phyloP scores from a whole-genome alignment of 2,113 vertebrate genomes.

The Raja brachyura region DNA sequence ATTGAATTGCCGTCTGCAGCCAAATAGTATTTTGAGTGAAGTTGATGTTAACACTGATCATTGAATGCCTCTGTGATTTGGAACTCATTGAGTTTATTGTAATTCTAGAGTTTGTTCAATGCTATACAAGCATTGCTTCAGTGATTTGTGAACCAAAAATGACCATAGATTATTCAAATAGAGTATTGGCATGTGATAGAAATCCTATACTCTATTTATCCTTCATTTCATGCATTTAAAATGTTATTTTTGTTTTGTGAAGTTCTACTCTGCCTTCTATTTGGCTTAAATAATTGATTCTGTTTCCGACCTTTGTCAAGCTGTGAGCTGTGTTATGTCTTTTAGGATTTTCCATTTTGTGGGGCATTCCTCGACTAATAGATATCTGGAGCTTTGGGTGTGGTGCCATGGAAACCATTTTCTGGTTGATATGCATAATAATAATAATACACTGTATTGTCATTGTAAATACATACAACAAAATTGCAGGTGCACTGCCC shows the following conservation, averaged over 20 bases:
- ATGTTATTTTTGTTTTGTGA: not conserved
- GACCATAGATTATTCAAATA: not conserved
- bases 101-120: not conserved
- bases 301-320: not conserved
- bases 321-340: not conserved
- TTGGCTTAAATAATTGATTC: not conserved
- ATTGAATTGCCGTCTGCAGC: not conserved
- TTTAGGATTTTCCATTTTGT: not conserved
- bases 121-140: not conserved
- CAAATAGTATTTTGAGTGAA: not conserved
- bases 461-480: no score
- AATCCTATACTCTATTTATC: not conserved
- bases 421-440: not conserved
- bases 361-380: not conserved
- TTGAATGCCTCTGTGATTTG: not conserved
- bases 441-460: no score
- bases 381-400: not conserved
- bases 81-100: not conserved
- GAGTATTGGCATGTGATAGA: not conserved
- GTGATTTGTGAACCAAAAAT: not conserved
- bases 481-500: no score
- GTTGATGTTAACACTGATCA: not conserved
- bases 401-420: not conserved
- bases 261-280: not conserved
- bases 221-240: not conserved